These are phyloP conservation scores for Petrosia ficiformis DNA, from an alignment of 37 sponge, comb jelly and placozoan genomes.

Conservation along the genomic window DNA sequence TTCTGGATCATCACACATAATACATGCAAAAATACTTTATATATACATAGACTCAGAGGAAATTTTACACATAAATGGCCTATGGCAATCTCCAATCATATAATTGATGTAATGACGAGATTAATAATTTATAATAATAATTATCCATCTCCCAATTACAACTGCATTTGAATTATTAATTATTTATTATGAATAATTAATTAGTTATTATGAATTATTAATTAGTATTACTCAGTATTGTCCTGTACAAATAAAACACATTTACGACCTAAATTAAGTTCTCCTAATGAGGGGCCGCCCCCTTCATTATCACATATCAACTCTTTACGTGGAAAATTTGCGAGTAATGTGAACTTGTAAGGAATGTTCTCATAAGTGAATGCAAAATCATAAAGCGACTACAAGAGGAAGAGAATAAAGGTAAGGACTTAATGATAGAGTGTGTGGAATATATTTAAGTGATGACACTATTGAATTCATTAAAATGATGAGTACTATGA, in stretches of 20 bases:
- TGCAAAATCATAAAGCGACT: slow-evolving; percentile 77
- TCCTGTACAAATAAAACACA: slow-evolving; percentile 72
- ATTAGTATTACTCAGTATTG: slow-evolving; percentile 24
- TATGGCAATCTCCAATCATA: no score
- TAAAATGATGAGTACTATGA: no score
- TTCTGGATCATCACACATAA: no score
- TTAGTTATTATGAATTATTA: neutral
- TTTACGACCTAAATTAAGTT: slow-evolving; percentile 43
- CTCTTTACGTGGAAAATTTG: slow-evolving; percentile 68
- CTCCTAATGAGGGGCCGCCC: slow-evolving; percentile 57
- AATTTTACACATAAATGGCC: no score
- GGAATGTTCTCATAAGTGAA: slow-evolving; percentile 16
- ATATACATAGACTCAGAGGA: no score
- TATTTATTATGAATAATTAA: neutral
- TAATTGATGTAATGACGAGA: neutral
- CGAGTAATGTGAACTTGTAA: slow-evolving; percentile 33
- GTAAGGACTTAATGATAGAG: neutral
- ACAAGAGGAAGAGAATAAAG: neutral
- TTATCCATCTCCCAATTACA: neutral
- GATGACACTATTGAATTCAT: neutral
- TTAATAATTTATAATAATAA: neutral
- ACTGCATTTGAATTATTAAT: neutral
- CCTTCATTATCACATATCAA: slow-evolving; percentile 20
- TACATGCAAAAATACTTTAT: no score
- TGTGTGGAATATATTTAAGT: neutral